These are phyloP conservation scores for Colletes gigas DNA, from an alignment of 1,140 invertebrate species.

Conservation along the genomic window DNA sequence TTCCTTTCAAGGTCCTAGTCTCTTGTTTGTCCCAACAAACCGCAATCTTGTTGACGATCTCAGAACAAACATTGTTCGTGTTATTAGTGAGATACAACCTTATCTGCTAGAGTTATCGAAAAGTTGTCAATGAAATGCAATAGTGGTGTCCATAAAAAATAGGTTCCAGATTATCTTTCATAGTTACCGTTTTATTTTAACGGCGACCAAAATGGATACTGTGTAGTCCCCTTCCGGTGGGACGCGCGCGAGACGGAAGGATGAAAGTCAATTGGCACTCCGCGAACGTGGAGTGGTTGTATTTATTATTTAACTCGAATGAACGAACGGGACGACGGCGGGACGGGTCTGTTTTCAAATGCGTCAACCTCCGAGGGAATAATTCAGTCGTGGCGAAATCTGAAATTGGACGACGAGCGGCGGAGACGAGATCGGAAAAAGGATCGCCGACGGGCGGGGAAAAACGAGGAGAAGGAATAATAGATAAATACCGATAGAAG, in stretches of 20 bases:
- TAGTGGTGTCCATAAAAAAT: no score
- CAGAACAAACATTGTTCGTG: no score
- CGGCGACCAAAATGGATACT: constrained; percentile 30
- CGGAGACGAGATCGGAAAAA: not conserved
- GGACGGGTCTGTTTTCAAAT: not conserved
- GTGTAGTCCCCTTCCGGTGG: not conserved
- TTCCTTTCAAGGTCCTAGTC: no score
- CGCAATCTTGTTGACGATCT: no score
- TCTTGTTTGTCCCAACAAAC: no score
- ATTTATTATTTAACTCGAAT: constrained; percentile 28
- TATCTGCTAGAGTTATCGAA: no score
- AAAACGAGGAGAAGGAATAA: constrained; percentile 15
- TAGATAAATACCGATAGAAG: constrained; percentile 44
- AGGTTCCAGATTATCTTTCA: no score
- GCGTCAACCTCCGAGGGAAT: constrained; percentile 40
- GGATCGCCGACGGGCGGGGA: not conserved
- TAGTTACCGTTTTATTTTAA: not conserved
- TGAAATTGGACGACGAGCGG: constrained; percentile 15
- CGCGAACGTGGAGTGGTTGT: not conserved
- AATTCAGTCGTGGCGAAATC: constrained; percentile 49
- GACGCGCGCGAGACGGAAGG: constrained; percentile 6
- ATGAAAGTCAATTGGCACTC: not conserved
- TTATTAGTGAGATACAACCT: no score
- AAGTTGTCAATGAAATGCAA: no score
- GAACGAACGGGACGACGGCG: not conserved